Evolutionary conservation across 2,113 vertebrate genomes (phyloP).

Genomic region (Hippocampus zosterae): DNA sequence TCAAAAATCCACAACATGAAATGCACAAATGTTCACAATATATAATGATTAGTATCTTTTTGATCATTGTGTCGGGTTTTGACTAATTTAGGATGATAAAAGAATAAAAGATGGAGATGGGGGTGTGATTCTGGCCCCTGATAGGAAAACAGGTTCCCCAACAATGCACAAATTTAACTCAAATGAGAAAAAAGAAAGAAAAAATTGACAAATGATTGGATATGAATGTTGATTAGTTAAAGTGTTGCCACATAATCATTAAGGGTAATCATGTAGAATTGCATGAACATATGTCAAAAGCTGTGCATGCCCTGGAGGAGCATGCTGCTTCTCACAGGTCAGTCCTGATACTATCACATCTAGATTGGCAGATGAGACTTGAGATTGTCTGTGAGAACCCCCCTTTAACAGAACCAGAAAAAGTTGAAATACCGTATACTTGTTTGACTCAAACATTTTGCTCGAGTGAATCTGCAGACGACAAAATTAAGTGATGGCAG

Average conservation of each 20-base stretch:
- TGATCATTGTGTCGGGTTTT: background rate
- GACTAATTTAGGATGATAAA: background rate
- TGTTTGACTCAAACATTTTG: conserved; percentile 19
- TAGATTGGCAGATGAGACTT: too few relatives aligned
- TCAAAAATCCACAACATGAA: background rate
- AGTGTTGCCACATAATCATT: too few relatives aligned
- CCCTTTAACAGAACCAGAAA: background rate
- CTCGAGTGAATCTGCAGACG: conserved; percentile 11
- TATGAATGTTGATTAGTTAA: too few relatives aligned
- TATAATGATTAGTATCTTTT: background rate
- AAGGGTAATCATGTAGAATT: too few relatives aligned
- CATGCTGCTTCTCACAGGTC: too few relatives aligned
- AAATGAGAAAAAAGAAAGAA: too few relatives aligned
- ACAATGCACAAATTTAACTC: background rate
- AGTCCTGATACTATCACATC: too few relatives aligned
- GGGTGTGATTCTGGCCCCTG: background rate
- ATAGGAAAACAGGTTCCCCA: background rate
- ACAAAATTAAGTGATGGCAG: conserved; percentile 30
- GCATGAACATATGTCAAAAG: too few relatives aligned
- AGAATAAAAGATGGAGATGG: background rate
- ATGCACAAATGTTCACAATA: background rate
- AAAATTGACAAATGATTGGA: too few relatives aligned
- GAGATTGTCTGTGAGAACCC: background rate
- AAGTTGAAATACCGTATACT: background rate
- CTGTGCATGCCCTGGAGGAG: too few relatives aligned